Percentiles rank a stretch among this genome's conserved stretches.
phyloP scores from a whole-genome alignment of 2,888 invertebrate species.

The Listrodromus nycthemerus region DNA sequence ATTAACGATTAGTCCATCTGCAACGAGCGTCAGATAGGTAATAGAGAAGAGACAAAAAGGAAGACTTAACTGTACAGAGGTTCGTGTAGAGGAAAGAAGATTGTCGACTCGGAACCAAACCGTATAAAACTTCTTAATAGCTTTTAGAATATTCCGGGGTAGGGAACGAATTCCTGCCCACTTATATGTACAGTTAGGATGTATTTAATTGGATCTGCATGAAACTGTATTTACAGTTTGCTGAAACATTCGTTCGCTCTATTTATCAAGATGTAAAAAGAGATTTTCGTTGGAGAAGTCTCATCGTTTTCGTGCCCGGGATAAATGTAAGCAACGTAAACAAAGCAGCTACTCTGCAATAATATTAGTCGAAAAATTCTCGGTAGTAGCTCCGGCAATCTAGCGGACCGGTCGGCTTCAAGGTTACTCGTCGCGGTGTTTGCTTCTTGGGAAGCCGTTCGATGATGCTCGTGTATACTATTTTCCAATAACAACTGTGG shows the following conservation, averaged over 20 bases:
- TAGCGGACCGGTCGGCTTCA: not conserved
- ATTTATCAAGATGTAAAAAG: constrained; percentile 8
- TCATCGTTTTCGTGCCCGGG: not conserved
- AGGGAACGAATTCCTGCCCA: not conserved
- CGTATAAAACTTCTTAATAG: constrained; percentile 9
- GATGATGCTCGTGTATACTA: not conserved
- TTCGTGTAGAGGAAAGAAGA: not conserved
- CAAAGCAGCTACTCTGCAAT: not conserved
- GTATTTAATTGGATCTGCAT: not conserved
- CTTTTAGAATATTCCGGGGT: not conserved
- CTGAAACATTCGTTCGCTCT: not conserved
- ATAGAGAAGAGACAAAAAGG: constrained; percentile 2
- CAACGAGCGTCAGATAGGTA: not conserved
- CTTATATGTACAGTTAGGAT: not conserved
- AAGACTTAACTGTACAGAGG: not conserved
- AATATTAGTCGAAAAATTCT: not conserved
- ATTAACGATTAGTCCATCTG: not conserved
- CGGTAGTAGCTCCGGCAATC: constrained; percentile 6
- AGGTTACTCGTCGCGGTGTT: constrained; percentile 1
- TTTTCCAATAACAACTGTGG: not conserved
- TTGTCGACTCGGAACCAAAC: not conserved
- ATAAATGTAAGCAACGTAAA: not conserved
- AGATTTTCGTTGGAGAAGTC: not conserved
- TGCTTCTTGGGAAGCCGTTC: not conserved
- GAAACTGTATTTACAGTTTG: constrained; percentile 7